These are phyloP conservation scores for Rhadina sibilatrix DNA, from an alignment of 2,113 vertebrate species.

Conservation along the genomic window DNA sequence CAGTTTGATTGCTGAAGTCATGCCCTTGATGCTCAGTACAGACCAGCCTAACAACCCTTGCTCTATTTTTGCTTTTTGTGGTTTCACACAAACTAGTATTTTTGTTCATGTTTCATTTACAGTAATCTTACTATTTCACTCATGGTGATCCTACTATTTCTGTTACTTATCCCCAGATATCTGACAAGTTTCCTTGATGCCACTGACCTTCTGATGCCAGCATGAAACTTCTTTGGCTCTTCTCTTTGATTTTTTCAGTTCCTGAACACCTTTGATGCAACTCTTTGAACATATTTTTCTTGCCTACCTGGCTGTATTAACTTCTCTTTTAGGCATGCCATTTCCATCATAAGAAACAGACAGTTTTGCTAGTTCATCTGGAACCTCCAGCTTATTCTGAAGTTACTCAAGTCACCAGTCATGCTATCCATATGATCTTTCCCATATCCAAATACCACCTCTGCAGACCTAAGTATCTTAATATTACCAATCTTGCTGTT, in stretches of 20 bases:
- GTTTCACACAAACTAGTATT: neutral
- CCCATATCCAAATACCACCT: neutral
- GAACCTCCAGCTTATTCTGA: neutral
- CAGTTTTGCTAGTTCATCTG: neutral
- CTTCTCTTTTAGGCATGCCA: neutral
- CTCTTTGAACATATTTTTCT: constrained; percentile 21
- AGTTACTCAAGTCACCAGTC: neutral
- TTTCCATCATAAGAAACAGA: neutral
- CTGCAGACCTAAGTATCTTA: neutral
- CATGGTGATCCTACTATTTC: neutral
- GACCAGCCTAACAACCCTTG: neutral
- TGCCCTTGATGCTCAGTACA: neutral
- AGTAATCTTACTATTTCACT: neutral
- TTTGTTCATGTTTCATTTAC: neutral
- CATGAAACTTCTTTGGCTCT: neutral
- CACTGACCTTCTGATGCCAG: neutral
- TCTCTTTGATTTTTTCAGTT: neutral
- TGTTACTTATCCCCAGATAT: neutral
- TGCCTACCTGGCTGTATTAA: neutral
- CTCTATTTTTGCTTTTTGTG: neutral
- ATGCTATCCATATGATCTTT: neutral
- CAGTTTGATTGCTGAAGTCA: neutral
- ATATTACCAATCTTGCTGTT: neutral
- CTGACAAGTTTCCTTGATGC: neutral
- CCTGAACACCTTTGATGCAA: neutral